Conservation (phyloP, 2,888 invertebrate genomes). For the Phania funesta region DNA sequence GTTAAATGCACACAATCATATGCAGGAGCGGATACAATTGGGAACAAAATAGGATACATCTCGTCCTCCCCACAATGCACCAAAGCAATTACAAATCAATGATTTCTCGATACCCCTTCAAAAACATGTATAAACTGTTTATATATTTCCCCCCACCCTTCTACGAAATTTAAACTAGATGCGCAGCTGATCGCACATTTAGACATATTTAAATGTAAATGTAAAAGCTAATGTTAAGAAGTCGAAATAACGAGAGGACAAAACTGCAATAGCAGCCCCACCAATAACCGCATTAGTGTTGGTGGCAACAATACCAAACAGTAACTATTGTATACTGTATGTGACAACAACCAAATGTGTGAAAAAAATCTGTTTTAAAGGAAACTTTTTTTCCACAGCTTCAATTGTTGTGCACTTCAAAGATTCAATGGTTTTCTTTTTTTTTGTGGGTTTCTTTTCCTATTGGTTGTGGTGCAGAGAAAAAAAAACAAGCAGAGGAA, state of each 20-base stretch:
- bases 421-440: conserved; percentile 53
- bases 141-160: too few species aligned
- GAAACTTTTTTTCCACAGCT: conserved; percentile 42
- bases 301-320: conserved; percentile 16
- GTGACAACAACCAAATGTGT: conserved; percentile 60
- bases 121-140: too few species aligned
- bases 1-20: conserved; percentile 21
- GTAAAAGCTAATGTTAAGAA: conserved; percentile 45
- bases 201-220: background rate
- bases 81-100: too few species aligned
- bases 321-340: conserved; percentile 46
- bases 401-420: conserved; percentile 28
- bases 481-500: too few species aligned
- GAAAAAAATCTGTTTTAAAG: conserved; percentile 60
- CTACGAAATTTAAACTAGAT: too few species aligned
- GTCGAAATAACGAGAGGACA: conserved; percentile 7
- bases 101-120: too few species aligned
- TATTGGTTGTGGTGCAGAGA: background rate
- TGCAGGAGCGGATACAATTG: too few species aligned
- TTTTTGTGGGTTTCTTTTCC: conserved; percentile 2
- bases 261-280: conserved; percentile 30
- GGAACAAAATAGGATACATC: too few species aligned
- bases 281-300: conserved; percentile 14
- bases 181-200: too few species aligned
- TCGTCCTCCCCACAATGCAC: too few species aligned